A percentile compares a stretch with the other conserved stretches of the same genome.
Evolutionary conservation across 2,888 invertebrate species (phyloP).

Genomic region (Cantharis nigra): DNA sequence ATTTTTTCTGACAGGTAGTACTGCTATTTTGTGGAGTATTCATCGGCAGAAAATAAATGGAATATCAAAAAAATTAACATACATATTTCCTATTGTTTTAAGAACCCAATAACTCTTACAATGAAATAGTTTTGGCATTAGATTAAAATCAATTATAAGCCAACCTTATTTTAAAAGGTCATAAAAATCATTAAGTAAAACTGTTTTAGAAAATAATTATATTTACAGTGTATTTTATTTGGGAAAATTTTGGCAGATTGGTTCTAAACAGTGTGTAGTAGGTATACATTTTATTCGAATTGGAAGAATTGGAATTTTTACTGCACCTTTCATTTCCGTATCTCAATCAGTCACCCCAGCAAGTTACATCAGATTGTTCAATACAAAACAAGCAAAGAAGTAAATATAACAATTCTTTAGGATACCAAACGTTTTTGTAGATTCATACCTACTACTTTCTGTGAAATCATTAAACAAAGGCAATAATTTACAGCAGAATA

Average conservation of each 20-base stretch:
- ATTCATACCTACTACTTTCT: not conserved
- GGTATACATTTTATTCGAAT: not conserved
- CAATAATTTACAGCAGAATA: not conserved
- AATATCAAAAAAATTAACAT: not conserved
- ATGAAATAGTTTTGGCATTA: not conserved
- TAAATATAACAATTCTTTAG: not conserved
- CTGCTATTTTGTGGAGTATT: not conserved
- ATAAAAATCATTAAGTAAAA: too few relatives aligned
- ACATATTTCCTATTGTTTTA: not conserved
- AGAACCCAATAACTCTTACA: not conserved
- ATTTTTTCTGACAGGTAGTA: not conserved
- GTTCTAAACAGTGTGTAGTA: too few relatives aligned
- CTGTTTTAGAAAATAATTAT: too few relatives aligned
- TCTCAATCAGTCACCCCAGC: not conserved
- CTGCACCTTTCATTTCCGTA: not conserved
- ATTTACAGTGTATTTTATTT: too few relatives aligned
- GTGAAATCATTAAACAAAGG: not conserved
- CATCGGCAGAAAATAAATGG: not conserved
- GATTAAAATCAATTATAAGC: not conserved
- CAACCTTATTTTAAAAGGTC: too few relatives aligned
- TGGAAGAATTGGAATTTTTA: not conserved
- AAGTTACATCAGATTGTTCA: not conserved
- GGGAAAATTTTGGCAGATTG: too few relatives aligned
- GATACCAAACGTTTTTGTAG: not conserved
- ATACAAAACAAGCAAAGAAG: not conserved